Conservation (phyloP, 2,888 invertebrate species). For the Cantharis nigra region DNA sequence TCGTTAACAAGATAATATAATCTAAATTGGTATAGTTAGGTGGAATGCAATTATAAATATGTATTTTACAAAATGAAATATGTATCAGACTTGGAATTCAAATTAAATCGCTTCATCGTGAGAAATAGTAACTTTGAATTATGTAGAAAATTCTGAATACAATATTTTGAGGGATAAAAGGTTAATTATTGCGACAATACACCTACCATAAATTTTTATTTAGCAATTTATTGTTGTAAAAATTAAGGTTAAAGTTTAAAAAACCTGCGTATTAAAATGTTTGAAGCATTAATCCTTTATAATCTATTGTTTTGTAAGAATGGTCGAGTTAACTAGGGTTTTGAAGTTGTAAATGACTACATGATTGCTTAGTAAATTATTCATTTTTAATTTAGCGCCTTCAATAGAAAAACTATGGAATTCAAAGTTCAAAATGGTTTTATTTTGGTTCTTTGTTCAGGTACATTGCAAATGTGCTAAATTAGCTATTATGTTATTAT, state of each 20-base stretch:
- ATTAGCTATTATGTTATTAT: neutral
- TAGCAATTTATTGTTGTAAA: neutral
- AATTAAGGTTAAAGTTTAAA: neutral
- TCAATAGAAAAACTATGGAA: neutral
- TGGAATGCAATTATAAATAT: neutral
- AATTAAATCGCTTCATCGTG: neutral
- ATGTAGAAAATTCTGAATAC: neutral
- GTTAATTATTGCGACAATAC: neutral
- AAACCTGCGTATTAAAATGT: neutral
- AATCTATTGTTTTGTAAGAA: slow-evolving; percentile 1
- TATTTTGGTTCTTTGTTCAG: neutral
- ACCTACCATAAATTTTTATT: neutral
- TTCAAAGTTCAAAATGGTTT: neutral
- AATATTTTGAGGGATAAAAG: neutral
- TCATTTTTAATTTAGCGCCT: slow-evolving; percentile 9
- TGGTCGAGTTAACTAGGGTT: neutral
- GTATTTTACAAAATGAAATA: neutral
- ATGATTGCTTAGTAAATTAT: slow-evolving; percentile 8
- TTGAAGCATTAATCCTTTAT: neutral
- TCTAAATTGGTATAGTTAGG: neutral
- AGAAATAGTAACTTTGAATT: neutral
- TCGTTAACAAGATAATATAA: neutral
- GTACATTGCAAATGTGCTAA: neutral
- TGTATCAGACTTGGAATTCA: neutral
- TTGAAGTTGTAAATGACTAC: neutral